Base-by-base conservation (phyloP, 2,113 vertebrate genomes). In the Rhinolophus ferrumequinum region DNA sequence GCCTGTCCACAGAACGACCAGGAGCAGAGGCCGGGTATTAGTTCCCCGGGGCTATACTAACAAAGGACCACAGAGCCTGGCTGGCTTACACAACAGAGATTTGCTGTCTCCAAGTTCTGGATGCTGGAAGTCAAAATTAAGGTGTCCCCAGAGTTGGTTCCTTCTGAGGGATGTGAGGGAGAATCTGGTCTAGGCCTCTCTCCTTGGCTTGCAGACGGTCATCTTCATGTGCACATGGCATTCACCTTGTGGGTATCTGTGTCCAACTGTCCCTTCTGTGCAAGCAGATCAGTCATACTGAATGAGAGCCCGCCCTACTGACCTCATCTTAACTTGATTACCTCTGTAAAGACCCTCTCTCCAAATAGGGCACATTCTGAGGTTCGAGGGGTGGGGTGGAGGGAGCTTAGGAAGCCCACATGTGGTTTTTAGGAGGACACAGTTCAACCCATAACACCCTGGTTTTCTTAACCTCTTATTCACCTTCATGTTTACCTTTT, bases 211-310 rank as follows among this genome's bases (percentile, higher is more conserved):
- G 8, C 4, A 5, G n/a, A 38, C 1, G 5, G 82, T 2, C 2
- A 5, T 14, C 21, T 70, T 66, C 62, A 10, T 0, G 9, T 6
- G 15, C 9, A 0, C 28, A 2, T 0, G 5, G 19, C 0, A 0
- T 18, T 90, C 18, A 18, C 54, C n/a, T 8, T 15, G 28, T 14
- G 10, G 56, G n/a, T 24, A n/a, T 50, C 35, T 44, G 47, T 6
- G 44, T 69, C 38, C 60, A 30, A 15, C 26, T 5, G 16, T 75
- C 80, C 76, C 22, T 35, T 16, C 38, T 67, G 44, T 38, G 8
- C 1, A 16, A 70, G 64, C n/a, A 33, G 5, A 3, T 60, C 26
- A 1, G 52, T 41, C 50, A 9, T 21, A 6, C 8, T 0, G 33
- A 38, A 67, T 6, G 8, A 75, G 70, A 41, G 52, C 5, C 2